Base-by-base conservation (phyloP, 2,888 invertebrate species). In the Ecliptopera silaceata region DNA sequence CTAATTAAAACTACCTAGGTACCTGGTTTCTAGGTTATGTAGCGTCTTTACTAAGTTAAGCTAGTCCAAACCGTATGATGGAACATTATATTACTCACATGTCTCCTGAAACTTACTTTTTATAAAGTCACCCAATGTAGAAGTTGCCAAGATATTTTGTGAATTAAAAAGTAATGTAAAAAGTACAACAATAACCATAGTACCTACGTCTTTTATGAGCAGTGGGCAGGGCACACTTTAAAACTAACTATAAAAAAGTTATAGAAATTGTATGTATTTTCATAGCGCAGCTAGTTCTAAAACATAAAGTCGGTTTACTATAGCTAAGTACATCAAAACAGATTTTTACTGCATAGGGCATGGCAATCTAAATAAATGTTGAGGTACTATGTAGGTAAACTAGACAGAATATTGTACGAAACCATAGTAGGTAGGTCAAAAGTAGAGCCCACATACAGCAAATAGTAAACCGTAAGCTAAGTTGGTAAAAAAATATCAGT, bases 181-280 rank as follows among this genome's bases (percentile, higher is more conserved):
- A 49, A 58, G 29, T 29, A 34, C 34, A 45, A 41, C 5, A 29
- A 3, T 6, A 45, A 49, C 41, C 58, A 58, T 58, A 29, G 47
- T 41, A 26, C 6, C 6, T 5, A 48, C 15, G 17, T 22, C 20
- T 41, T 44, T 49, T 53, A 45, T 39, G 22, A n/a, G n/a, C n/a
- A n/a, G n/a, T n/a, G n/a, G n/a, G n/a, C n/a, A n/a, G n/a, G 31
- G 32, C 42, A 22, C 49, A 3, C 34, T 42, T 42, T 48, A 26
- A 1, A 39, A 49, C 53, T 58, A 20, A 4, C 26, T 1, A 36
- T 32, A 43, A 39, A 52, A 20, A 18, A 17, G 20, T 8, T n/a
- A 17, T 10, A 42, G 6, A 34, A 34, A 12, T 39, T n/a, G 12
- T 6, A 20, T 22, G 26, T 15, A 36, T 36, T 36, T 36, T 15